Evolutionary conservation across 2,888 invertebrate genomes (phyloP), one percentile per base, ranked within the genome.

Genomic region (Hipparchia semele): DNA sequence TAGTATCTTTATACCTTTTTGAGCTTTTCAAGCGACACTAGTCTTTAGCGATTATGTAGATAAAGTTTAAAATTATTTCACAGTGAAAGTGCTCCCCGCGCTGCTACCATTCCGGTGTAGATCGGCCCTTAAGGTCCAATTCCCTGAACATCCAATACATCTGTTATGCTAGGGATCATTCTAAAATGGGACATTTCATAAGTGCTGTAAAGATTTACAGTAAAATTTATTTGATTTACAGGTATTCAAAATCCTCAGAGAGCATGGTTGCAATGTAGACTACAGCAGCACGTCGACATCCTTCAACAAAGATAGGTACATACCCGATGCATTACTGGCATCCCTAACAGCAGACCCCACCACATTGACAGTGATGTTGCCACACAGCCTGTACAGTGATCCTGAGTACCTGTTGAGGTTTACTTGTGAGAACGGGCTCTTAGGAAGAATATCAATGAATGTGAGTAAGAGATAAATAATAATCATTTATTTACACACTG

Each of bases 201-300:
- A 23, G 23, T 23, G 23, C 23, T 39, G 39, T 39, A 39, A 39
- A 39, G 39, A 39, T 58, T 0, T 8, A 8, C 2, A 23, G 23
- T 8, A 8, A 23, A 23, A 56, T 13, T 58, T 7, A 23, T 58
- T 58, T 13, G 9, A 13, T 58, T 80, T 79, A 33, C 82, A 94
- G 94, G 89, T 92, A 33, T 90, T 94, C 68, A 77, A 87, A 75
- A 88, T 94, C 80, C 84, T 94, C 3, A 79, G 87, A 54, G 85
- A 90, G 60, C 87, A 91, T 78, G 90, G 87, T 10, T 92, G 92
- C 75, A 86, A 94, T 83, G 87, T 94, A 53, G 94, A 94, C 79
- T 91, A 92, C 79, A 86, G 85, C 72, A 91, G 87, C 75, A 76
- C 81, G 45, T 59, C 74, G 56, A 62, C 76, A 13, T 77, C 79